Evolutionary conservation across 1,140 invertebrate genomes (phyloP).

Genomic region (Drosophila bocki): DNA sequence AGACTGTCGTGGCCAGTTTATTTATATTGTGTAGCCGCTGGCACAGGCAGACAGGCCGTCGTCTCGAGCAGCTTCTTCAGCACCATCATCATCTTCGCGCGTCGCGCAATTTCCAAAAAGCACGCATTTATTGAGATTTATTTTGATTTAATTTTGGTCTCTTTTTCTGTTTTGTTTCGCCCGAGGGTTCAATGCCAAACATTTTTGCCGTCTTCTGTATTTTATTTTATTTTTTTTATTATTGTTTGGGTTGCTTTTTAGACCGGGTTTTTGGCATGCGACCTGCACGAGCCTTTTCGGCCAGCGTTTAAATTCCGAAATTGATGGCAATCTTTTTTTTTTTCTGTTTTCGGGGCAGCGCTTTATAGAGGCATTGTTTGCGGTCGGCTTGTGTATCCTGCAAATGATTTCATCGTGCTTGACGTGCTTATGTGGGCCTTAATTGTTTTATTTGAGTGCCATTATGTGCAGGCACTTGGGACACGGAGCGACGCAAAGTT

Average conservation of each 20-base stretch:
- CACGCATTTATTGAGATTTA: conserved; percentile 82
- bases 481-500: conserved; percentile 9
- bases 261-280: conserved; percentile 67
- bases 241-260: conserved; percentile 30
- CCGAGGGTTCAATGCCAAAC: conserved; percentile 78
- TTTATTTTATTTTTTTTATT: conserved; percentile 20
- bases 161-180: conserved; percentile 44
- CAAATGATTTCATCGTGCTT: conserved; percentile 79
- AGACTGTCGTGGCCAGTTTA: conserved; percentile 65
- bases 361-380: conserved; percentile 53
- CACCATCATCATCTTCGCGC: conserved; percentile 7
- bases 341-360: conserved; percentile 38
- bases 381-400: conserved; percentile 58
- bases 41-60: conserved; percentile 70
- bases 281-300: conserved; percentile 76
- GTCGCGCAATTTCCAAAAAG: conserved; percentile 54
- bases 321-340: conserved; percentile 69
- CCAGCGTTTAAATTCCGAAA: conserved; percentile 57
- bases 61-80: conserved; percentile 73
- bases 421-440: conserved; percentile 79
- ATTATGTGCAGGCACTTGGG: conserved; percentile 78
- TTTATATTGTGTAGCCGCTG: conserved; percentile 76
- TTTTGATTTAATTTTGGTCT: conserved; percentile 71
- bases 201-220: conserved; percentile 59
- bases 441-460: conserved; percentile 83